Evolutionary conservation across 2,113 vertebrate genomes (phyloP), one percentile per base, ranked within the genome.

Genomic region (Cheirogaleus medius): DNA sequence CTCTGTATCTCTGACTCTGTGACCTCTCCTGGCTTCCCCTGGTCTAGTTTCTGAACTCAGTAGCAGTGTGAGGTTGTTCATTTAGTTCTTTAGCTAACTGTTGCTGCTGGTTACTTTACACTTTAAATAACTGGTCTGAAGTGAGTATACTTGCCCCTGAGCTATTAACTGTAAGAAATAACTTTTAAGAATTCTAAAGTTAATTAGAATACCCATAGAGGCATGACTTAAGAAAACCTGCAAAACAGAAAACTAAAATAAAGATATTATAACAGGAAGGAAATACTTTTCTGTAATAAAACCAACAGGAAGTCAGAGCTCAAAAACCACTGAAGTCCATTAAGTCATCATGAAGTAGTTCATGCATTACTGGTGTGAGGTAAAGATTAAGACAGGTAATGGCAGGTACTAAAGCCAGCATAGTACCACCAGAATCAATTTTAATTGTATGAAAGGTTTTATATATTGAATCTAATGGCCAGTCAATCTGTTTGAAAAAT

Each of bases 221-320:
- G 5, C 25, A 84, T 20, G 25, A 90, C 34, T 76, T 80, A 44
- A 25, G 78, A 14, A 68, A 39, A 12, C 27, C 12, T 29, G 76
- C 1, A 29, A 88, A 81, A 60, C 3, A 93, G 58, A 49, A 78
- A 60, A 25, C 77, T 80, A 76, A 91, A 91, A 58, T 58, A 87
- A 69, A 34, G 18, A 29, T 39, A 90, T 82, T 91, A 60, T 73
- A 76, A 15, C 37, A 86, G 78, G 39, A 96, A 42, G 34, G 34
- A 97, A 92, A 80, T 77, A 44, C 8, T 80, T 95, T 85, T 95
- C 10, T 92, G 8, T 88, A 84, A 87, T 64, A 78, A 94, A 95
- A 56, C 32, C 37, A 84, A 96, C 74, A 68, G 76, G 21, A 94
- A 95, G 29, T 87, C 20, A 64, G 34, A 76, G 76, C 77, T 82